These are phyloP conservation scores for Mycogona germanica DNA, from an alignment of 2,888 invertebrate genomes.

Conservation along the genomic window DNA sequence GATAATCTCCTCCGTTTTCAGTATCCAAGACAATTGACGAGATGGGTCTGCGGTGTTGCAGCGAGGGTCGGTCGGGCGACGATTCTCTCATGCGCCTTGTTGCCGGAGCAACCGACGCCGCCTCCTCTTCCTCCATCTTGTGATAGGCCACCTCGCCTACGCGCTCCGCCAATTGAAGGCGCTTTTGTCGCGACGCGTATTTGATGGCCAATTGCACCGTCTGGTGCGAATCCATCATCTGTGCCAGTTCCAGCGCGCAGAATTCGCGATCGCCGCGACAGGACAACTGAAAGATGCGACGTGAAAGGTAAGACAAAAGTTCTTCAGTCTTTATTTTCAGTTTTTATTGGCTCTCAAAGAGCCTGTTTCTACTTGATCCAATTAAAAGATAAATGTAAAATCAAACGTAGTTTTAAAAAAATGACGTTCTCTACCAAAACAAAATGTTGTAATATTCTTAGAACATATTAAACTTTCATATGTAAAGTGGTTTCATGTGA, in stretches of 20 bases:
- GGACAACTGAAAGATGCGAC: slow-evolving; percentile 49
- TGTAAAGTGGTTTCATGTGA: too few species aligned
- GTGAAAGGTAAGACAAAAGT: neutral
- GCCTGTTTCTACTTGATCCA: too few species aligned
- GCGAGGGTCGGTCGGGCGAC: too few species aligned
- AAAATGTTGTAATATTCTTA: too few species aligned
- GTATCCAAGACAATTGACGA: too few species aligned
- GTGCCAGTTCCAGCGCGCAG: slow-evolving; percentile 74
- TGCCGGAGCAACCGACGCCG: neutral
- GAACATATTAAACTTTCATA: too few species aligned
- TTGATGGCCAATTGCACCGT: slow-evolving; percentile 73
- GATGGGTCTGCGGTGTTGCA: too few species aligned
- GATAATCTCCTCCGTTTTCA: too few species aligned
- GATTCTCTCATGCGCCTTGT: too few species aligned
- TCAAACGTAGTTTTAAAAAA: neutral
- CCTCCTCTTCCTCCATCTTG: slow-evolving; percentile 6
- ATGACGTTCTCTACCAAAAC: neutral
- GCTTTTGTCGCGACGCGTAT: slow-evolving; percentile 67
- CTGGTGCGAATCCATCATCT: slow-evolving; percentile 61
- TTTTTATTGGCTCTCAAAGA: slow-evolving; percentile 1
- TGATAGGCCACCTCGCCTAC: slow-evolving; percentile 40
- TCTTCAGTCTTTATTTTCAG: neutral
- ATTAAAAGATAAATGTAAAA: slow-evolving; percentile 7
- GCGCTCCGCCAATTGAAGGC: slow-evolving; percentile 64
- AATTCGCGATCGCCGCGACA: slow-evolving; percentile 72